Conservation (phyloP, 1,140 invertebrate species). For the Holcopasites calliopsidis region DNA sequence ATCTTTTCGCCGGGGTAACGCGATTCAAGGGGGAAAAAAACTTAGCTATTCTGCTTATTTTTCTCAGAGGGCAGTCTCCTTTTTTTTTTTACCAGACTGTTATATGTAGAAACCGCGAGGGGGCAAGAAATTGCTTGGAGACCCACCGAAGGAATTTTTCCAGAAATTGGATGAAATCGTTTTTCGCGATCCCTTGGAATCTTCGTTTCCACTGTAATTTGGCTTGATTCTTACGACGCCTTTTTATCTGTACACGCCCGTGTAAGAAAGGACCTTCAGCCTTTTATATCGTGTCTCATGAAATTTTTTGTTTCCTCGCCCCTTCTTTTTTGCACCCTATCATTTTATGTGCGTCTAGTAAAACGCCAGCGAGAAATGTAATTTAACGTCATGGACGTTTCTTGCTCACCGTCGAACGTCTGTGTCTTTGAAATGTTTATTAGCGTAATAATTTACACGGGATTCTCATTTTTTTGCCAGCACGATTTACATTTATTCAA, state of each 20-base stretch:
- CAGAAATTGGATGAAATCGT: not conserved
- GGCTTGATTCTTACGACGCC: not conserved
- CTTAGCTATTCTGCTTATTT: not conserved
- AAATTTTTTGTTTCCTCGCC: not conserved
- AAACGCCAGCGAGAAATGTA: too few species aligned
- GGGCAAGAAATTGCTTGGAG: not conserved
- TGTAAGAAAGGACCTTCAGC: not conserved
- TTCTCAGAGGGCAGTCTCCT: not conserved
- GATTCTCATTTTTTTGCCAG: too few species aligned
- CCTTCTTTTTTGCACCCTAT: too few species aligned
- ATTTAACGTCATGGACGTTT: too few species aligned
- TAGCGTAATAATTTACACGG: too few species aligned
- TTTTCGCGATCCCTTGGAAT: not conserved
- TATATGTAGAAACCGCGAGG: not conserved
- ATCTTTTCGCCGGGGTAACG: not conserved
- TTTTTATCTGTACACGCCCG: not conserved
- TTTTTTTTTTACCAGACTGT: not conserved
- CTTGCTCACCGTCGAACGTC: too few species aligned
- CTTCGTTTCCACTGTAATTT: not conserved
- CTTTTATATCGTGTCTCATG: not conserved
- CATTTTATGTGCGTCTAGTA: too few species aligned
- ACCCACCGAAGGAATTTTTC: slow-evolving; percentile 3
- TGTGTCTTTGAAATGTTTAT: too few species aligned
- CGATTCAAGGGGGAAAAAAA: not conserved
- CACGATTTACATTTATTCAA: too few species aligned